phyloP scores from a whole-genome alignment of 53 echinoderm and acorn worm species.

The Arbacia lixula region DNA sequence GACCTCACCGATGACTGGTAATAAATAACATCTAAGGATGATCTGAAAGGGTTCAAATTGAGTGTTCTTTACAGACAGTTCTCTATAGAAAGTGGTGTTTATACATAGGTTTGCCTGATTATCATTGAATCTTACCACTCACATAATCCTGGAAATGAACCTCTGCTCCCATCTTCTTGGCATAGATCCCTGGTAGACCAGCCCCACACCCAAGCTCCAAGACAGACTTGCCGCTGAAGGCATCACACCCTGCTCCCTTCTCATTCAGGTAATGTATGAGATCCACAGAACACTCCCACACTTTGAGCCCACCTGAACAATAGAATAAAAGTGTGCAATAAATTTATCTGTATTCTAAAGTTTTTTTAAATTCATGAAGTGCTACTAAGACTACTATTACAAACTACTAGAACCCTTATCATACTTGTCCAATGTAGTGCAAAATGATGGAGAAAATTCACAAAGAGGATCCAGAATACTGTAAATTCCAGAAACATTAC shows the following conservation, averaged over 20 bases:
- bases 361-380: not conserved
- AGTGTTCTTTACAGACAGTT: too few species aligned
- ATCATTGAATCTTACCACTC: too few species aligned
- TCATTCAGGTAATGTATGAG: slow-evolving; percentile 73
- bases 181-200: slow-evolving; percentile 89
- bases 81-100: too few species aligned
- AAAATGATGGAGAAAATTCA: too few species aligned
- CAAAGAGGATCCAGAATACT: too few species aligned
- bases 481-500: too few species aligned
- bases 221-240: slow-evolving; percentile 53
- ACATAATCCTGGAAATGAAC: slow-evolving; percentile 96
- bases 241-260: slow-evolving; percentile 7
- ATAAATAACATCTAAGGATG: not conserved
- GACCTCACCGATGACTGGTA: too few species aligned
- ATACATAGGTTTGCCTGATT: too few species aligned
- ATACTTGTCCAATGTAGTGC: too few species aligned
- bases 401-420: too few species aligned
- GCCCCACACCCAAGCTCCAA: slow-evolving; percentile 96
- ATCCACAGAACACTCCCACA: slow-evolving; percentile 97
- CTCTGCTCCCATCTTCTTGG: slow-evolving; percentile 67
- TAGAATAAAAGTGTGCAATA: not conserved
- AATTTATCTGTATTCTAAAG: not conserved
- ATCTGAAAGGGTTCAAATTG: too few species aligned
- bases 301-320: slow-evolving; percentile 83
- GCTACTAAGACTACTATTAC: not conserved